Base-by-base conservation (phyloP, 2,797 vertebrate species). In the Helostoma temminkii region DNA sequence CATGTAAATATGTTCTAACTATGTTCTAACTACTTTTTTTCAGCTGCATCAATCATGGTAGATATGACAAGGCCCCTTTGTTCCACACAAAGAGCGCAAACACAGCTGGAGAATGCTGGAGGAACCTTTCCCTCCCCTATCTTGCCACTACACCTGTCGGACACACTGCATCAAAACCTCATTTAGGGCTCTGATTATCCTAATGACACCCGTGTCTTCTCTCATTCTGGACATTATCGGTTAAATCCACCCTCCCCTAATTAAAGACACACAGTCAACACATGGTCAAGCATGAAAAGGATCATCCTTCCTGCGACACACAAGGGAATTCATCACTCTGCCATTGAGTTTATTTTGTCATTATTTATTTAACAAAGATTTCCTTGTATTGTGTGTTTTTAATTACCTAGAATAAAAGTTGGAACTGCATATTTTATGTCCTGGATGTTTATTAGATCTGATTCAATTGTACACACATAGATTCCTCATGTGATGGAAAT, bases 121-220 rank as follows among this genome's bases (percentile, higher is more conserved):
- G 77, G 74, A 89, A 84, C 83, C 82, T 88, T 75, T 85, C 84
- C 84, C 47, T 81, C 84, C 87, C 83, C 90, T 93, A 93, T 93
- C 92, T 91, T 88, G 85, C 87, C 74, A 88, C 84, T 93, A 94
- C 92, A 93, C 92, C 94, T 94, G 94, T 93, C 92, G 66, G 87
- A 91, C 88, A 91, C 83, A 84, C 87, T 84, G 82, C 88, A 91
- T 91, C 87, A 88, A 93, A 92, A 90, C 73, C 88, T 91, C 85
- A 92, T 92, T 91, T 92, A 82, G 76, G 71, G 81, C 81, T 71
- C 79, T 89, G 88, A 90, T 92, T 92, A 90, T 92, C 85, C 90
- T 90, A 92, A 92, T 90, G 87, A 90, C 86, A 90, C 87, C 78
- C 49, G 73, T 81, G 89, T 85, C 80, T 88, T 75, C 60, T 55